phyloP scores from a whole-genome alignment of 2,113 vertebrate species.

The Canis aureus region DNA sequence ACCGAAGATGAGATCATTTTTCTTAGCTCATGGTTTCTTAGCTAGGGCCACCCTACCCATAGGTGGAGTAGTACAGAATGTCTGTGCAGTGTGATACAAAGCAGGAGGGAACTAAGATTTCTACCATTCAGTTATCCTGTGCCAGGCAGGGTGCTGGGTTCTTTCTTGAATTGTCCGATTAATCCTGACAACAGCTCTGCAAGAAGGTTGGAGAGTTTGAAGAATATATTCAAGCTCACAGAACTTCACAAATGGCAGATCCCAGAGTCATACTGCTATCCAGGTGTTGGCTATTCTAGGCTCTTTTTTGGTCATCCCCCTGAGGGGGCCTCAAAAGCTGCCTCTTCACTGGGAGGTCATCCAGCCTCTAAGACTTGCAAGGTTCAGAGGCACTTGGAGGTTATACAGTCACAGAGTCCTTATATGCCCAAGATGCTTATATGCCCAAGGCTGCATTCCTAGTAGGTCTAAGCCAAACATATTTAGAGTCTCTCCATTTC shows the following conservation, averaged over 20 bases:
- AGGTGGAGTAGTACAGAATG: constrained; percentile 43
- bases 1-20: constrained; percentile 68
- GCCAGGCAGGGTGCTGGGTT: constrained; percentile 9
- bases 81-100: background rate
- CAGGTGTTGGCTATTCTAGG: background rate
- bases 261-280: background rate
- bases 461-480: background rate
- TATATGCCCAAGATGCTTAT: background rate
- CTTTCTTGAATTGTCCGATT: background rate
- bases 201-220: constrained; percentile 29
- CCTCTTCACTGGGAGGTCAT: background rate
- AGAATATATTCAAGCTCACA: background rate
- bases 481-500: too few relatives aligned
- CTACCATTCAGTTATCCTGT: background rate
- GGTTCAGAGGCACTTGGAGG: background rate
- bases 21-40: constrained; percentile 63
- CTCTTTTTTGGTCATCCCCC: background rate
- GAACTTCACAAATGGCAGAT: background rate
- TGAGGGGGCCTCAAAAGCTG: background rate
- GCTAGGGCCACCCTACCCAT: constrained; percentile 26
- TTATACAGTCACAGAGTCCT: background rate
- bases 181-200: background rate
- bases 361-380: background rate
- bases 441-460: background rate
- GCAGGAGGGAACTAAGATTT: background rate